Percentiles rank a stretch among this genome's conserved stretches.
These are phyloP conservation scores for Meriones psammophilus DNA, from an alignment of 2,797 vertebrate genomes.

Conservation along the genomic window DNA sequence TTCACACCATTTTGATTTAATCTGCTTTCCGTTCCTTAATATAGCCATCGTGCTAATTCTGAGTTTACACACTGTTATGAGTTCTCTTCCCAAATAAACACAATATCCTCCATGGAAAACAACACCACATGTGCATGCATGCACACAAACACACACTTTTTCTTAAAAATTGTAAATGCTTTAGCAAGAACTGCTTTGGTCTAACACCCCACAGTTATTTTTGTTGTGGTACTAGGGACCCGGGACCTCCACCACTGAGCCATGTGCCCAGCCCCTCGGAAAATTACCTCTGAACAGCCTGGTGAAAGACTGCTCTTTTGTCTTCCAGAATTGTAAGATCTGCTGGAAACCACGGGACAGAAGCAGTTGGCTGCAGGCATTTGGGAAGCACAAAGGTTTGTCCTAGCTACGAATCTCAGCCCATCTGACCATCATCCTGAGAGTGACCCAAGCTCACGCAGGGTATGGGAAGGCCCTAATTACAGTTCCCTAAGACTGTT, in stretches of 20 bases:
- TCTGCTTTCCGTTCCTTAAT: slow-evolving; percentile 67
- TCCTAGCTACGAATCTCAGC: background rate
- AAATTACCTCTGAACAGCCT: slow-evolving; percentile 6
- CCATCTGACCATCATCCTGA: background rate
- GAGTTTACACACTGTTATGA: slow-evolving; percentile 75
- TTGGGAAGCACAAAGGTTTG: slow-evolving; percentile 3
- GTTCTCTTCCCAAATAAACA: background rate
- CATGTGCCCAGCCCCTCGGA: background rate
- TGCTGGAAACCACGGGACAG: background rate
- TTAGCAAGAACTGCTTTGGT: background rate
- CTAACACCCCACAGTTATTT: background rate
- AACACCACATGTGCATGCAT: too few relatives aligned
- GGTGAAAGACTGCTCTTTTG: slow-evolving; percentile 29
- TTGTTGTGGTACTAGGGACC: background rate
- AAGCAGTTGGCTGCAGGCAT: background rate
- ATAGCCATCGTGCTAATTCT: slow-evolving; percentile 78
- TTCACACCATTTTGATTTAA: slow-evolving; percentile 77
- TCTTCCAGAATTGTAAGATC: background rate
- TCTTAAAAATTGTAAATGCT: slow-evolving; percentile 49
- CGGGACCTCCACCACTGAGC: background rate
- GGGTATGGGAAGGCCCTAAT: slow-evolving; percentile 26
- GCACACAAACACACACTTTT: background rate
- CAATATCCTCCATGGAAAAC: background rate
- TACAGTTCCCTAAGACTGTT: slow-evolving; percentile 10
- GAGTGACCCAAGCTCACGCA: background rate